These are phyloP conservation scores for Cynocephalus volans DNA, from an alignment of 2,113 vertebrate genomes.

Conservation along the genomic window DNA sequence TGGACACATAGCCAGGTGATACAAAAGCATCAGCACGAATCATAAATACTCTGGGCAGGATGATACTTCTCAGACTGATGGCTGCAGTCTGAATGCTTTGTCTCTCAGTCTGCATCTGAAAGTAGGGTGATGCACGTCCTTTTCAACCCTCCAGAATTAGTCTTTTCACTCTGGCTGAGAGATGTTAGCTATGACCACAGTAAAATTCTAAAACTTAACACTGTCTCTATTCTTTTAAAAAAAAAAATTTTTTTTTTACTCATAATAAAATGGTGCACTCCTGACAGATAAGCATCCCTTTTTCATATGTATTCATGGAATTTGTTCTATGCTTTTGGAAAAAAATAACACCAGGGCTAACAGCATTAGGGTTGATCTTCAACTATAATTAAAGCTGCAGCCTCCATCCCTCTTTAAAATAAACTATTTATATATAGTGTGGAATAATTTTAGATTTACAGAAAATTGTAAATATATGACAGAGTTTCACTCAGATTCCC, in stretches of 20 bases:
- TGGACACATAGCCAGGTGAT: neutral
- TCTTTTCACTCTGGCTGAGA: neutral
- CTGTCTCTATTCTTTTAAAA: neutral
- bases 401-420: neutral
- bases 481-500: neutral
- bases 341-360: neutral
- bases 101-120: neutral
- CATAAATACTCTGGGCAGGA: neutral
- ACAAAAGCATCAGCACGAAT: neutral
- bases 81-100: neutral
- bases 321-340: neutral
- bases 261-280: neutral
- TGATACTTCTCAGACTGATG: neutral
- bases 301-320: neutral
- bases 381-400: neutral
- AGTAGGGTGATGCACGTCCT: neutral
- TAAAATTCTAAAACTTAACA: conserved; percentile 20
- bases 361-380: neutral
- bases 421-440: neutral
- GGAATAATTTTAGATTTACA: neutral
- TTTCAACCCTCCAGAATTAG: neutral
- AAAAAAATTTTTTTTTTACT: neutral
- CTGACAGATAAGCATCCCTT: neutral
- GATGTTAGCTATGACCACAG: neutral
- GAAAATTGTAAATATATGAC: neutral